Evolutionary conservation across 2,113 vertebrate species (phyloP).

Genomic region (Paradoxurus hermaphroditus): DNA sequence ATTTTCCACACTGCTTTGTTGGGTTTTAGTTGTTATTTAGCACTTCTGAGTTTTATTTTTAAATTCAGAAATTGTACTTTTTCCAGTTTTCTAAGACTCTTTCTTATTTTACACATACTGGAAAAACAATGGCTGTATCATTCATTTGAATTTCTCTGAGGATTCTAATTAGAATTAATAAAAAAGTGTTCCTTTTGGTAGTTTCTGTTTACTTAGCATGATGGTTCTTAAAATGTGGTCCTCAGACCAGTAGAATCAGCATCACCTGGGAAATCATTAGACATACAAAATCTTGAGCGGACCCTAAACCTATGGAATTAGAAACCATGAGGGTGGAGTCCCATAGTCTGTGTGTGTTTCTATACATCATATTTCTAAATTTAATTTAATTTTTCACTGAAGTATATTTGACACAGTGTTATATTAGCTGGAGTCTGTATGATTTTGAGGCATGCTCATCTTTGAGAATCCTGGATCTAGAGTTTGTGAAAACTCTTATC

Average conservation of each 20-base stretch:
- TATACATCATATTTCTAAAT: background rate
- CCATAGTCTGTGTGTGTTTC: background rate
- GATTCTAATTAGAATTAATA: background rate
- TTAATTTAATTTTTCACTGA: background rate
- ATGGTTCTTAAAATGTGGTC: background rate
- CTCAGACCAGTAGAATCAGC: background rate
- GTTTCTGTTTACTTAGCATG: background rate
- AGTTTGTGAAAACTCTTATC: background rate
- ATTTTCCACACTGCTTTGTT: background rate
- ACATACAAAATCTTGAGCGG: background rate
- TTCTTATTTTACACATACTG: conserved; percentile 9
- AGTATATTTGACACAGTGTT: background rate
- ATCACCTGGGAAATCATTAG: background rate
- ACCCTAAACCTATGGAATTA: background rate
- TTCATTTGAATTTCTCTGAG: background rate
- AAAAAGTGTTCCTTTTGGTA: background rate
- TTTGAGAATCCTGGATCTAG: background rate
- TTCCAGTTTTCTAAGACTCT: conserved; percentile 20
- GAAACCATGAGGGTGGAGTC: background rate
- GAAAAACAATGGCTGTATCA: background rate
- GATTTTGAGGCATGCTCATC: background rate
- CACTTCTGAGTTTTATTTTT: background rate
- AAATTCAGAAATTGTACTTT: conserved; percentile 19
- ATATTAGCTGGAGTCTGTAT: background rate
- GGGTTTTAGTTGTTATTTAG: conserved; percentile 31